These are phyloP conservation scores for Notamacropus eugenii DNA, from an alignment of 2,797 vertebrate genomes.

Conservation along the genomic window DNA sequence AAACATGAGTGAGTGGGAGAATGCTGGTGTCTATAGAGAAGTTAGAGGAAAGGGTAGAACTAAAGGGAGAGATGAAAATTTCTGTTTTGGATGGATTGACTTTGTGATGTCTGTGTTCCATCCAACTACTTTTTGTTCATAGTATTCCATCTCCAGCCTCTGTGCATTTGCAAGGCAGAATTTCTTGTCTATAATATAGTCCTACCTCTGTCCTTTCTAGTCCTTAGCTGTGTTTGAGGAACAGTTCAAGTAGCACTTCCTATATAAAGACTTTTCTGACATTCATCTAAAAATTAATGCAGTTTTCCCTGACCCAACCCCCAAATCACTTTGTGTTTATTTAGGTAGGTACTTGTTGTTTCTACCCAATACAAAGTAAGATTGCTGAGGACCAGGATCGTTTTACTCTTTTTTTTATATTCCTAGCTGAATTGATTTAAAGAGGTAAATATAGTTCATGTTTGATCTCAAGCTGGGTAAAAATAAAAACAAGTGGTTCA, in stretches of 20 bases:
- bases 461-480: not conserved
- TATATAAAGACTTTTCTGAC: not conserved
- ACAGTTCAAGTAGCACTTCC: not conserved
- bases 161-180: not conserved
- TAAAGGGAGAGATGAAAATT: not conserved
- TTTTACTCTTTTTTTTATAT: not conserved
- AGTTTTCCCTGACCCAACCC: not conserved
- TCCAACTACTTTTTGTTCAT: not conserved
- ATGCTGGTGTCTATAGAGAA: not conserved
- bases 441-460: not conserved
- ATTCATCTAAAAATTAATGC: not conserved
- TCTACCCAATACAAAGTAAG: not conserved
- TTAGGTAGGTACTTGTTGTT: not conserved
- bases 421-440: not conserved
- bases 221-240: not conserved
- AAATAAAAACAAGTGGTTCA: not conserved
- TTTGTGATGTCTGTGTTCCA: not conserved
- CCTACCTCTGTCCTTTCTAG: not conserved
- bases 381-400: not conserved
- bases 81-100: not conserved
- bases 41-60: not conserved
- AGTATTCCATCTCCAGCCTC: not conserved
- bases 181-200: not conserved
- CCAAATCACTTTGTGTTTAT: not conserved
- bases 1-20: not conserved